Percentiles rank a stretch among this genome's conserved stretches.
Conservation (phyloP, 2,113 vertebrate species). For the Montifringilla adamsi region DNA sequence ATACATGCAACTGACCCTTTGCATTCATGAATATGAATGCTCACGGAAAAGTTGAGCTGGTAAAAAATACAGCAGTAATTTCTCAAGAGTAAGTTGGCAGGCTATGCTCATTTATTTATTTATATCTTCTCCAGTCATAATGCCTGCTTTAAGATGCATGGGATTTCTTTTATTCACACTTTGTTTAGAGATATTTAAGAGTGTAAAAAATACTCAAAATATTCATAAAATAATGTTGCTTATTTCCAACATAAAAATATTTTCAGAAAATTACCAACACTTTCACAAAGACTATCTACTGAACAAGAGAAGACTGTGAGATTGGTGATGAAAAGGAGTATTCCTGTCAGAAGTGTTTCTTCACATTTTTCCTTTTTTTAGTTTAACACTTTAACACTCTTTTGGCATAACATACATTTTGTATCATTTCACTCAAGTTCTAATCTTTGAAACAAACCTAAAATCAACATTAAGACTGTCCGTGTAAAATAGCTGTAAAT, state of each 20-base stretch:
- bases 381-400: not conserved
- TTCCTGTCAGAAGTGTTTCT: not conserved
- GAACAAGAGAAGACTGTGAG: not conserved
- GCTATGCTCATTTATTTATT: not conserved
- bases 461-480: not conserved
- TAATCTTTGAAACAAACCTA: not conserved
- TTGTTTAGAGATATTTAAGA: not conserved
- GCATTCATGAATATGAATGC: conserved; percentile 52
- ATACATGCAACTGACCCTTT: conserved; percentile 48
- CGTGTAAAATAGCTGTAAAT: not conserved
- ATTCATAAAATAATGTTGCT: not conserved
- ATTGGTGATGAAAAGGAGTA: not conserved
- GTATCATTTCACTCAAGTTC: not conserved
- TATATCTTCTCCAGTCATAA: not conserved
- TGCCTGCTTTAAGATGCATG: not conserved
- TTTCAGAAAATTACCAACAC: not conserved
- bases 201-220: not conserved
- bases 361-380: not conserved
- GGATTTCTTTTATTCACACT: not conserved
- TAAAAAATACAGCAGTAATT: not conserved
- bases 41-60: conserved; percentile 3
- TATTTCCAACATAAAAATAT: not conserved
- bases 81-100: not conserved
- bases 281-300: not conserved
- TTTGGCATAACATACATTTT: not conserved